phyloP scores from a whole-genome alignment of 2,113 vertebrate species.

The Cavia aperea region DNA sequence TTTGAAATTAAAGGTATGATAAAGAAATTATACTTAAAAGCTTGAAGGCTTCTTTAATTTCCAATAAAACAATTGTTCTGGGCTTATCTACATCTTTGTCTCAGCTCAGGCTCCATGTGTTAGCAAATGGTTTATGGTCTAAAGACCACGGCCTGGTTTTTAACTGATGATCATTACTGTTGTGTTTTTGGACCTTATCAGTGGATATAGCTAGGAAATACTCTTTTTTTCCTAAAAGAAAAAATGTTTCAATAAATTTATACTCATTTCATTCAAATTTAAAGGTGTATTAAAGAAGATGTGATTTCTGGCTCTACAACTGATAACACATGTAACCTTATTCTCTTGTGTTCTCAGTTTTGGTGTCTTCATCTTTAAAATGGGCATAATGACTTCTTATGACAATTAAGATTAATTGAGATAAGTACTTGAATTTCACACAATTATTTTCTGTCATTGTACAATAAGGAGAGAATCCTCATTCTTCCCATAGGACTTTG shows the following conservation, averaged over 20 bases:
- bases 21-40: constrained; percentile 2
- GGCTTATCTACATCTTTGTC: constrained; percentile 6
- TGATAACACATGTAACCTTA: neutral
- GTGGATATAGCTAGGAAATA: neutral
- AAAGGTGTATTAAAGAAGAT: neutral
- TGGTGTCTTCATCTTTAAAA: neutral
- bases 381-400: neutral
- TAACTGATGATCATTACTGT: neutral
- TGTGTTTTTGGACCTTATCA: neutral
- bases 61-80: neutral
- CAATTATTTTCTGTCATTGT: neutral
- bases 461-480: neutral
- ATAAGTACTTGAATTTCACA: neutral
- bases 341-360: constrained; percentile 4
- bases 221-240: neutral
- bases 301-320: neutral
- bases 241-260: constrained; percentile 3
- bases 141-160: neutral
- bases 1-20: constrained; percentile 15
- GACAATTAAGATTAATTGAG: neutral
- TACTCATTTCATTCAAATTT: constrained; percentile 6
- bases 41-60: constrained; percentile 14
- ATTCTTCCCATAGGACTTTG: neutral
- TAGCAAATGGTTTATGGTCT: neutral
- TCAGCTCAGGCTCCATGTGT: neutral